Conservation (phyloP, 2,113 vertebrate species). For the Tympanuchus pallidicinctus region DNA sequence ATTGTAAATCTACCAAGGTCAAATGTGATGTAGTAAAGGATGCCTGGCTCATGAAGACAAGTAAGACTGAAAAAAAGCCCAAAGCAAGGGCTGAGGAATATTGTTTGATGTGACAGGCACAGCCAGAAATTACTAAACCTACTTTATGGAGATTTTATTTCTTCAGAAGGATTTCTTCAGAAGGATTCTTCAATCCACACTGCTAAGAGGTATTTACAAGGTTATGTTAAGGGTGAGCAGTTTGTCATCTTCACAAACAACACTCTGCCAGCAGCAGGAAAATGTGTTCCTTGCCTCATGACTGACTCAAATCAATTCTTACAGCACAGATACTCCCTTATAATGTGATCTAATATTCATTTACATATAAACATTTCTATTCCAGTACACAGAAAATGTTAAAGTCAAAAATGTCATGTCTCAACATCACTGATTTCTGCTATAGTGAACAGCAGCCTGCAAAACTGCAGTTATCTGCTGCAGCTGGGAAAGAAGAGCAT, state of each 20-base stretch:
- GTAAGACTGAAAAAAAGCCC: background rate
- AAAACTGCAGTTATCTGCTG: background rate
- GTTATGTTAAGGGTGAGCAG: background rate
- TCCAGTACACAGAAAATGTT: background rate
- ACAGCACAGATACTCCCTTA: background rate
- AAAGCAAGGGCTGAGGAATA: background rate
- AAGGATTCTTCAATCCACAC: background rate
- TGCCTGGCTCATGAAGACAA: background rate
- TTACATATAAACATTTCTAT: background rate
- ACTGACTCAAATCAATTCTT: background rate
- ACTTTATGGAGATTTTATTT: background rate
- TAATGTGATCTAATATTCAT: background rate
- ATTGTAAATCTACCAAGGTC: background rate
- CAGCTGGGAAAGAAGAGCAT: background rate
- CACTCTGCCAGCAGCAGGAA: background rate
- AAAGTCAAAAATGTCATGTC: background rate
- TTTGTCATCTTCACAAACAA: background rate
- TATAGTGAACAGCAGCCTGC: background rate
- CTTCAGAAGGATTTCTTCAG: background rate
- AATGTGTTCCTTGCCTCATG: background rate
- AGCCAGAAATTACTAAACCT: background rate
- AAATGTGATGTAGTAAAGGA: background rate
- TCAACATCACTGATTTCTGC: background rate
- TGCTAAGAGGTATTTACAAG: background rate
- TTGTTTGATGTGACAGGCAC: accelerated